Evolutionary conservation across 2,113 vertebrate genomes (phyloP).

Genomic region (Perca schrenkii): DNA sequence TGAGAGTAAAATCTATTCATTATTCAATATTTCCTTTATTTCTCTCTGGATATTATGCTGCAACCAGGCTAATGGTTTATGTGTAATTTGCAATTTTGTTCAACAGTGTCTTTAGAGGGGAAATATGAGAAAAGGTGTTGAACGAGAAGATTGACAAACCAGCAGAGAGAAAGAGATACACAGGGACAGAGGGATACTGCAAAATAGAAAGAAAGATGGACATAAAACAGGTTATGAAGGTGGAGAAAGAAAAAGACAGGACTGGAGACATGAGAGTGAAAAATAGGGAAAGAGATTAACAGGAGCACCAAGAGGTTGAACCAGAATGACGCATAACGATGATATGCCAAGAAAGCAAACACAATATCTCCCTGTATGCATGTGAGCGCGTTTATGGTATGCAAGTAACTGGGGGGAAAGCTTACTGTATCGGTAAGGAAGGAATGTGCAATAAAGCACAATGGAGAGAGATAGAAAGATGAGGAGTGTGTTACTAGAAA

Average conservation of each 20-base stretch:
- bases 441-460: conserved; percentile 6
- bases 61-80: conserved; percentile 21
- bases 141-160: conserved; percentile 26
- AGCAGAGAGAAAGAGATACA: conserved; percentile 11
- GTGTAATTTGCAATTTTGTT: conserved; percentile 57
- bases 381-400: conserved; percentile 1
- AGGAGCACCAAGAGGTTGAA: not conserved
- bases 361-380: not conserved
- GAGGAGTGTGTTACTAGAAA: not conserved
- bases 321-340: not conserved
- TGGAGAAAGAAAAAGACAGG: not conserved
- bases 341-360: conserved; percentile 24
- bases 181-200: not conserved
- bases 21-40: conserved; percentile 69
- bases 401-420: not conserved
- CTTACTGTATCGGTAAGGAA: not conserved
- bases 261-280: not conserved
- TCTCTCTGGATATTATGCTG: conserved; percentile 54
- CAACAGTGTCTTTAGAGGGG: conserved; percentile 31
- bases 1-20: conserved; percentile 65
- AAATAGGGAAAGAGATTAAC: not conserved
- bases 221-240: not conserved
- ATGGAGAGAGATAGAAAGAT: not conserved
- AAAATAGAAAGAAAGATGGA: not conserved
- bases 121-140: conserved; percentile 37